Conservation (phyloP, 1,140 invertebrate species). For the Euschistus heros region DNA sequence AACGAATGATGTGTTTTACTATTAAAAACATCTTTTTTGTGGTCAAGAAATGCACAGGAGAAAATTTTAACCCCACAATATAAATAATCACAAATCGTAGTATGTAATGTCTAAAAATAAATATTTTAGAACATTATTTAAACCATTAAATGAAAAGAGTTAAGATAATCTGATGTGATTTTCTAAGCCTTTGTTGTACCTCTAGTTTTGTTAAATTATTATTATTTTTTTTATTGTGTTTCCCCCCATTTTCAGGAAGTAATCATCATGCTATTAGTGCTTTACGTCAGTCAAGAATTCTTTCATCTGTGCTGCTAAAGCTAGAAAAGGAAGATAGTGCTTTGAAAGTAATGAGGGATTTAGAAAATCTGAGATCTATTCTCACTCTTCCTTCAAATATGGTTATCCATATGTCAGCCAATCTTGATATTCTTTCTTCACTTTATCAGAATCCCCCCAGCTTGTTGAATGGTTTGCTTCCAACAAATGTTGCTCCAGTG, state of each 20-base stretch:
- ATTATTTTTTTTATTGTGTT: too few species aligned
- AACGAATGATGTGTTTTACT: too few species aligned
- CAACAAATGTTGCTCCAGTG: conserved; percentile 28
- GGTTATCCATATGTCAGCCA: conserved; percentile 57
- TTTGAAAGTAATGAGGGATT: conserved; percentile 46
- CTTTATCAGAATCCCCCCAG: conserved; percentile 39
- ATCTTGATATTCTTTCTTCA: conserved; percentile 48
- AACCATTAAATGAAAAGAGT: too few species aligned
- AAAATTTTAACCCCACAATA: too few species aligned
- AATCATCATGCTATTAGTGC: conserved; percentile 59
- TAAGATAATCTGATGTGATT: too few species aligned
- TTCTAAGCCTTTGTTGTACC: too few species aligned
- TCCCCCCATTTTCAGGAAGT: conserved; percentile 46
- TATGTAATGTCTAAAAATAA: too few species aligned
- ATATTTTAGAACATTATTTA: too few species aligned
- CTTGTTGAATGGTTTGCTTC: conserved; percentile 45
- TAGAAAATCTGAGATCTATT: conserved; percentile 47
- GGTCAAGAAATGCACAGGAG: too few species aligned
- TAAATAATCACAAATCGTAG: too few species aligned
- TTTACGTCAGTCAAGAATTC: conserved; percentile 64
- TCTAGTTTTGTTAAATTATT: too few species aligned
- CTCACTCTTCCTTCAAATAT: conserved; percentile 49
- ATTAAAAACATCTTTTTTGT: too few species aligned
- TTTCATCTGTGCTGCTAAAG: conserved; percentile 50
- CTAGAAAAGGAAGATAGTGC: conserved; percentile 42